Conservation (phyloP, 1,140 invertebrate species). For the Eurosta solidaginis region DNA sequence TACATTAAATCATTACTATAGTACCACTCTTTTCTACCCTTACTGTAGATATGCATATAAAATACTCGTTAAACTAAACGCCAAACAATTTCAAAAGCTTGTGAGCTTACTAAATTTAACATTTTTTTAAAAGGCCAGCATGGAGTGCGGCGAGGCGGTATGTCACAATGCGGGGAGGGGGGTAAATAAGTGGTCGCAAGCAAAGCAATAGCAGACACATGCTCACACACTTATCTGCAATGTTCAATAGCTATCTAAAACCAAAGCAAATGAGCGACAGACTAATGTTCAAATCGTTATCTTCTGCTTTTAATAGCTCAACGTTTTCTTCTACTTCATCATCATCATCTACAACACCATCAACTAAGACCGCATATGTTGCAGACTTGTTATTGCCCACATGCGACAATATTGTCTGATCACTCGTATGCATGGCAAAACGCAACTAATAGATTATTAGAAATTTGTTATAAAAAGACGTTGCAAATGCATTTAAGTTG, state of each 20-base stretch:
- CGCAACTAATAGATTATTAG: slow-evolving; percentile 24
- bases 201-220: background rate
- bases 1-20: too few species aligned
- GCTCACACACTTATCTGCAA: background rate
- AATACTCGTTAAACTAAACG: too few species aligned
- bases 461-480: slow-evolving; percentile 21
- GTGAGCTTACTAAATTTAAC: too few species aligned
- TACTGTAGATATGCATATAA: too few species aligned
- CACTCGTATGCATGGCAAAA: background rate
- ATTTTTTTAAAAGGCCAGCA: too few species aligned
- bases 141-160: too few species aligned
- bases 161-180: background rate
- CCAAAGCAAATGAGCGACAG: background rate
- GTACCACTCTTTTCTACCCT: too few species aligned
- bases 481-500: too few species aligned
- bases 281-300: background rate
- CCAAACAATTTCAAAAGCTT: too few species aligned
- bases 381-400: background rate
- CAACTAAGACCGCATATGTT: slow-evolving; percentile 22
- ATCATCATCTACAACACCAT: background rate
- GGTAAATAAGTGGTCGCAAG: background rate
- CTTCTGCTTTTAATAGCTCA: background rate
- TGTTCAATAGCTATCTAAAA: background rate
- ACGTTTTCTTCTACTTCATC: background rate
- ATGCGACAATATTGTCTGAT: background rate